These are phyloP conservation scores for Plusia festucae DNA, from an alignment of 2,888 invertebrate genomes.

Conservation along the genomic window DNA sequence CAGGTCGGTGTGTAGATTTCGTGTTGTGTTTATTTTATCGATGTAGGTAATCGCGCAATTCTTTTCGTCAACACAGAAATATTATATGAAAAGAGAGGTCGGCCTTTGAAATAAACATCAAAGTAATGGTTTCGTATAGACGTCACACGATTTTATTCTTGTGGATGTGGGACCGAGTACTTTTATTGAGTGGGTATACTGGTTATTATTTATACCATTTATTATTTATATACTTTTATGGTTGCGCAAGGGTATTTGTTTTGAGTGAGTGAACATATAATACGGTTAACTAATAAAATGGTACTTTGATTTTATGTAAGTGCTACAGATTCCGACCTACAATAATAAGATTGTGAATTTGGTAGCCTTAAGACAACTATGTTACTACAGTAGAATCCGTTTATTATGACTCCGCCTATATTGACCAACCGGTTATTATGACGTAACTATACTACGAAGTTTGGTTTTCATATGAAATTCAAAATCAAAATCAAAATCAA, in stretches of 20 bases:
- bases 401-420: no score
- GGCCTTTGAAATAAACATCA: slow-evolving; percentile 66
- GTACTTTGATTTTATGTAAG: slow-evolving; percentile 15
- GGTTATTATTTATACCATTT: slow-evolving; percentile 58
- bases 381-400: no score
- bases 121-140: slow-evolving; percentile 59
- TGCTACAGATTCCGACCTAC: no score
- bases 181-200: slow-evolving; percentile 59
- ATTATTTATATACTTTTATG: slow-evolving; percentile 53
- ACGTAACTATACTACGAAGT: no score
- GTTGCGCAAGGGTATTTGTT: slow-evolving; percentile 32
- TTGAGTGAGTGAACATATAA: slow-evolving; percentile 10
- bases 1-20: slow-evolving; percentile 11
- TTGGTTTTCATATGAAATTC: no score
- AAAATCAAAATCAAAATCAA: no score
- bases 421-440: no score
- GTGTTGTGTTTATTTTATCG: slow-evolving; percentile 36
- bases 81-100: slow-evolving; percentile 54
- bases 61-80: slow-evolving; percentile 55
- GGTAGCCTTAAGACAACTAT: no score
- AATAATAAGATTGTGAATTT: no score
- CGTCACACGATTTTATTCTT: slow-evolving; percentile 56
- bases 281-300: slow-evolving; percentile 13
- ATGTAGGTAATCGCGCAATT: slow-evolving; percentile 41
- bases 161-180: slow-evolving; percentile 41